Evolutionary conservation across 2,888 invertebrate genomes (phyloP).

Genomic region (Chymomyza caudatula): DNA sequence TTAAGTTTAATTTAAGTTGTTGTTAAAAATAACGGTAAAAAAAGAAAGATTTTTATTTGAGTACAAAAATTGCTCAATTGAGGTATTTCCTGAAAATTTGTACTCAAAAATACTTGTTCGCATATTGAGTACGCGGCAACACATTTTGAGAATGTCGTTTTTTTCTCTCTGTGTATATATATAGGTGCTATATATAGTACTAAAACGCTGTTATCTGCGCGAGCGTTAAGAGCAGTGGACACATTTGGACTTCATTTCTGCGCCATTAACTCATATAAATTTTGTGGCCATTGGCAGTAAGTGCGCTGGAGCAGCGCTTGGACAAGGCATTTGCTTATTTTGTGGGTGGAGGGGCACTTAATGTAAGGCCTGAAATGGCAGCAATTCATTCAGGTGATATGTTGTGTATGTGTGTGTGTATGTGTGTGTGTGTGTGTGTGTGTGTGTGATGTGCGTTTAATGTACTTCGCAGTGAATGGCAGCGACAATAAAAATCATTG

Average conservation of each 20-base stretch:
- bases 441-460: not conserved
- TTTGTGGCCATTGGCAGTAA: not conserved
- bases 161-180: no score
- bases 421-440: no score
- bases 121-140: no score
- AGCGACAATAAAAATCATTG: conserved; percentile 22
- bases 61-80: no score
- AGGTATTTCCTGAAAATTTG: no score
- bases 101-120: no score
- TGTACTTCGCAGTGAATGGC: not conserved
- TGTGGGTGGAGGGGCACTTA: not conserved
- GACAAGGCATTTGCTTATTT: not conserved
- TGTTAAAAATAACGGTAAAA: no score
- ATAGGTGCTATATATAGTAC: not conserved
- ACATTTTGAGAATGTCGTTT: no score
- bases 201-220: not conserved
- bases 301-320: no score
- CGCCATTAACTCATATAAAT: conserved; percentile 39
- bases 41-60: no score
- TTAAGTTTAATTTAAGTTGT: no score
- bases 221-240: not conserved
- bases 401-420: no score
- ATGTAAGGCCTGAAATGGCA: not conserved
- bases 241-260: conserved; percentile 40
- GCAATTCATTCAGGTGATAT: conserved; percentile 1